These are phyloP conservation scores for Lasiurus cinereus DNA, from an alignment of 2,113 vertebrate species.

Conservation along the genomic window DNA sequence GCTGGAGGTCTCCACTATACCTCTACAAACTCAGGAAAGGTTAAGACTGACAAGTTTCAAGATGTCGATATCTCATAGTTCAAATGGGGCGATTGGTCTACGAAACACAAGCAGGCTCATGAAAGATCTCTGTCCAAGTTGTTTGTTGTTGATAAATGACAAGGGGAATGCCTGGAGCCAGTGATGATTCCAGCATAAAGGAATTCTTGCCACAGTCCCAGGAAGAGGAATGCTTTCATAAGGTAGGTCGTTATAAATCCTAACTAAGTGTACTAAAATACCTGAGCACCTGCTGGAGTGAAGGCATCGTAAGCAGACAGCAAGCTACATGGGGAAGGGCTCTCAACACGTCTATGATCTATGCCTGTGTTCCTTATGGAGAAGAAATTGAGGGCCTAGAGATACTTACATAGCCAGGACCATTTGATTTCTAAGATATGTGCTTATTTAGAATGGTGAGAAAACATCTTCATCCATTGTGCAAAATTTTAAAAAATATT, in stretches of 20 bases:
- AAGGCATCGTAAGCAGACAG: not conserved
- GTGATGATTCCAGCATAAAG: slow-evolving; percentile 36
- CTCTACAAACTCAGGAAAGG: not conserved
- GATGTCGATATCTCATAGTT: slow-evolving; percentile 2
- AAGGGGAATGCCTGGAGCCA: slow-evolving; percentile 35
- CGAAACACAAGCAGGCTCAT: slow-evolving; percentile 20
- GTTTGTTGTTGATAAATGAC: slow-evolving; percentile 33
- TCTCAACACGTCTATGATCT: not conserved
- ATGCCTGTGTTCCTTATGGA: not conserved
- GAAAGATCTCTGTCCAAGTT: slow-evolving; percentile 32
- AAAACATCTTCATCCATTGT: slow-evolving; percentile 6
- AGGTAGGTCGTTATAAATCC: slow-evolving; percentile 27
- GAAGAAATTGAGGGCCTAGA: not conserved
- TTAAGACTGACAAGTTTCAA: slow-evolving; percentile 31
- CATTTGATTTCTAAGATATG: slow-evolving; percentile 33
- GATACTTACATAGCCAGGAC: not conserved
- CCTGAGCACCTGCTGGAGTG: not conserved
- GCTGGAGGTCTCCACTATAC: not conserved
- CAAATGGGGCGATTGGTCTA: not conserved
- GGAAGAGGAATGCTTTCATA: not conserved
- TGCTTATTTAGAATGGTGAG: slow-evolving; percentile 28
- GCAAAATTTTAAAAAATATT: slow-evolving; percentile 12
- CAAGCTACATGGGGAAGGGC: not conserved
- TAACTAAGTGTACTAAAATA: not conserved
- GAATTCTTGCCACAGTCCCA: not conserved